phyloP scores from a whole-genome alignment of 1,140 invertebrate species.

The Drosophila takahashii region DNA sequence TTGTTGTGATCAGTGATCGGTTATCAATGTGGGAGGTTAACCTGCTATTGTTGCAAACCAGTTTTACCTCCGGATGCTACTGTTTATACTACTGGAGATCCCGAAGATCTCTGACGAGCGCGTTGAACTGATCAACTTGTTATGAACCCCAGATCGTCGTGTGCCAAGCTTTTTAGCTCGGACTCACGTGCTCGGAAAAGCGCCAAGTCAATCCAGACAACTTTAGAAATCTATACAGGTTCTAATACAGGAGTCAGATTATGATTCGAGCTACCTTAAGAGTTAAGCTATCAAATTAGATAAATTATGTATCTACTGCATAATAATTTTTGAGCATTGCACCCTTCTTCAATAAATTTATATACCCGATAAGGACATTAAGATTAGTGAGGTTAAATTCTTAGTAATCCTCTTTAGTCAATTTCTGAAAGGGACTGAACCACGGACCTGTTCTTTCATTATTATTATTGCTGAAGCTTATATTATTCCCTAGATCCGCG shows the following conservation, averaged over 20 bases:
- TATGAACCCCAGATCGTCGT: constrained; percentile 52
- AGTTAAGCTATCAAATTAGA: no score
- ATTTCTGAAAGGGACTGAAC: no score
- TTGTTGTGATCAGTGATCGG: constrained; percentile 8
- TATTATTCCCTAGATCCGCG: neutral
- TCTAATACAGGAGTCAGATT: no score
- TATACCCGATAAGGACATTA: no score
- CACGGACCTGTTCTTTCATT: no score
- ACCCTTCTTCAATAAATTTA: no score
- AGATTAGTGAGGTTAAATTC: no score
- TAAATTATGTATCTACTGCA: no score
- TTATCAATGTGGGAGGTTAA: constrained; percentile 9
- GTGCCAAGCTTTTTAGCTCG: constrained; percentile 60
- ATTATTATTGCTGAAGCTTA: no score
- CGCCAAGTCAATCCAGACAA: constrained; percentile 32
- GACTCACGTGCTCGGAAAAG: constrained; percentile 55
- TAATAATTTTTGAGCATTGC: neutral
- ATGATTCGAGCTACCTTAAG: no score
- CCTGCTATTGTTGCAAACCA: constrained; percentile 7
- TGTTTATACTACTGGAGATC: constrained; percentile 7
- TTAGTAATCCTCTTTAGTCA: no score
- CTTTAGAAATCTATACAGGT: neutral
- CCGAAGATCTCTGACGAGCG: constrained; percentile 14
- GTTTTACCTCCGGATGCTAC: constrained; percentile 19
- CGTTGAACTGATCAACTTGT: constrained; percentile 33